These are phyloP conservation scores for Leucophenga montana DNA, from an alignment of 2,888 invertebrate species.

Conservation along the genomic window DNA sequence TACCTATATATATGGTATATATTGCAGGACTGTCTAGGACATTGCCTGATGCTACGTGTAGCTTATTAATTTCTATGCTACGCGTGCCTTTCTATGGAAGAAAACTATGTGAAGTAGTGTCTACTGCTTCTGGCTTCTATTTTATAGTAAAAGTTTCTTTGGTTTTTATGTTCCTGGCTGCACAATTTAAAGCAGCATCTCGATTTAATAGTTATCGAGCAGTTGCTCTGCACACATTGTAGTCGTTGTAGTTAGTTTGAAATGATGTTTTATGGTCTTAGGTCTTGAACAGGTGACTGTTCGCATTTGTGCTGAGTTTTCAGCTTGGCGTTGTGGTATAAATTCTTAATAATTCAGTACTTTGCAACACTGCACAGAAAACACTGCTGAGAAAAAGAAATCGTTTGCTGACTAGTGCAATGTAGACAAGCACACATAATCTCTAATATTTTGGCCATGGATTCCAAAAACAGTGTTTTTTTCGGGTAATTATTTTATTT, in stretches of 20 bases:
- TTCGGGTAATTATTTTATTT: too few relatives aligned
- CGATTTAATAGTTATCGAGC: slow-evolving; percentile 28
- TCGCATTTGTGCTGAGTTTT: too few relatives aligned
- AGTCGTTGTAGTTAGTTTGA: slow-evolving; percentile 30
- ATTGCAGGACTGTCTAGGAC: slow-evolving; percentile 4
- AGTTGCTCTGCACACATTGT: slow-evolving; percentile 28
- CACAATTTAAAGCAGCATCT: slow-evolving; percentile 14
- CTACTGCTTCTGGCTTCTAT: neutral
- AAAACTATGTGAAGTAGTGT: neutral
- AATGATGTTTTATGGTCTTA: slow-evolving; percentile 15
- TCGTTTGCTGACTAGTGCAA: too few relatives aligned
- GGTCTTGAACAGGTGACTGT: neutral
- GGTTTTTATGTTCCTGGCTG: slow-evolving; percentile 9
- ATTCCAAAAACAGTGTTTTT: too few relatives aligned
- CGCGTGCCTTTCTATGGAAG: slow-evolving; percentile 11
- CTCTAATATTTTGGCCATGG: too few relatives aligned
- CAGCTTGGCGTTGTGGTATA: too few relatives aligned
- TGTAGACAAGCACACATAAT: too few relatives aligned
- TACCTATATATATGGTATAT: neutral
- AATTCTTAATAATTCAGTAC: too few relatives aligned
- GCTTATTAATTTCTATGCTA: slow-evolving; percentile 15
- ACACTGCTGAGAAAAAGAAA: too few relatives aligned
- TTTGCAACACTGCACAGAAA: too few relatives aligned
- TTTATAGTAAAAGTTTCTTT: slow-evolving; percentile 23
- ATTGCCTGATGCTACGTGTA: slow-evolving; percentile 4